Evolutionary conservation across 2,113 vertebrate species (phyloP).

Genomic region (Bolborhynchus lineola): DNA sequence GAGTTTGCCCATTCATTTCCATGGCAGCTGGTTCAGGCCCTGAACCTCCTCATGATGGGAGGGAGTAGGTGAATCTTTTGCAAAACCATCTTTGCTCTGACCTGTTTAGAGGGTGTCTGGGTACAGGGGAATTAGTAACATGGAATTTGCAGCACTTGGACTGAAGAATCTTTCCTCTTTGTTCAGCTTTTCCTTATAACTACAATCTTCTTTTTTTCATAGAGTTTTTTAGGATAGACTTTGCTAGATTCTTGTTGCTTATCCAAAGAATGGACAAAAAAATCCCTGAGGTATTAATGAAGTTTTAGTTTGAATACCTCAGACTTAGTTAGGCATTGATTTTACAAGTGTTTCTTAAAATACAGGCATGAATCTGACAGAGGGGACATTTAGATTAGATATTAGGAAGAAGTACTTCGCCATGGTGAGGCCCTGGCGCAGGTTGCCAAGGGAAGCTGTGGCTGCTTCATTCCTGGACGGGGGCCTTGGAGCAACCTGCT

Average conservation of each 20-base stretch:
- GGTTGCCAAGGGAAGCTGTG: not conserved
- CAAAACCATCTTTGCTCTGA: not conserved
- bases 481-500: not conserved
- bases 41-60: rapidly evolving
- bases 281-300: rapidly evolving
- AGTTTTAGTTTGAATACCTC: not conserved
- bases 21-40: not conserved
- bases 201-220: not conserved
- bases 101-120: not conserved
- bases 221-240: not conserved
- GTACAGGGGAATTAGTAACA: not conserved
- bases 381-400: not conserved
- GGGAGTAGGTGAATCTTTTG: not conserved
- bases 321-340: not conserved
- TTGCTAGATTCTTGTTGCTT: not conserved
- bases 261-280: not conserved
- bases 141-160: not conserved
- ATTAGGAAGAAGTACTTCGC: not conserved
- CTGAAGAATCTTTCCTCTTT: not conserved
- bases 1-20: not conserved
- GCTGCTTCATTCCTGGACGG: not conserved
- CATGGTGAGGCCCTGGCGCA: not conserved
- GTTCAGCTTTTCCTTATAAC: not conserved
- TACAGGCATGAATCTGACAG: not conserved
- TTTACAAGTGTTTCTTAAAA: not conserved